phyloP scores from a whole-genome alignment of 2,888 invertebrate species.

The Cynaeus angustus region DNA sequence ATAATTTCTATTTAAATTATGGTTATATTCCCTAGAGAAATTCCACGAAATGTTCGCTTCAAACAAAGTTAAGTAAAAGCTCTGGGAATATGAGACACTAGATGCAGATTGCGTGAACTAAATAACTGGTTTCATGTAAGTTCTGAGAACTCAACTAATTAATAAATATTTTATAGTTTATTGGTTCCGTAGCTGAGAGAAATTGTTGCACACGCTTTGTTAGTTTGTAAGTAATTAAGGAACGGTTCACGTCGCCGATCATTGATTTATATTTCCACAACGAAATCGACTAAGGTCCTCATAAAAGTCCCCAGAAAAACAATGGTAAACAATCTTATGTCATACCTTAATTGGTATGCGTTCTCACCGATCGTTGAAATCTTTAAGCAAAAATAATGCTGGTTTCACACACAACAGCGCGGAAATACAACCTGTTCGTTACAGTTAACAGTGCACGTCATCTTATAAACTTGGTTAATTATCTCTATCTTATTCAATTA shows the following conservation, averaged over 20 bases:
- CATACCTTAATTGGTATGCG: conserved; percentile 50
- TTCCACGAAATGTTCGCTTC: conserved; percentile 24
- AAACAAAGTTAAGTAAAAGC: conserved; percentile 40
- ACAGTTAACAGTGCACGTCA: conserved; percentile 60
- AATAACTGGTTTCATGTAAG: conserved; percentile 29
- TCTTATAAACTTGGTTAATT: conserved; percentile 43
- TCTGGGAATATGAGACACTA: conserved; percentile 36
- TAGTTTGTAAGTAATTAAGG: not conserved
- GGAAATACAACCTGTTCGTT: conserved; percentile 59
- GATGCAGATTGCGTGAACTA: conserved; percentile 41
- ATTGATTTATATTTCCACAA: not conserved
- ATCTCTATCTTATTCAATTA: conserved; percentile 30
- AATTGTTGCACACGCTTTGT: conserved; percentile 13
- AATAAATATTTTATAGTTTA: conserved; percentile 41
- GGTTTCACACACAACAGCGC: conserved; percentile 61
- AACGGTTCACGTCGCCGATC: not conserved
- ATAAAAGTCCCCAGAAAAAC: conserved; percentile 7
- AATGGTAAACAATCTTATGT: conserved; percentile 37
- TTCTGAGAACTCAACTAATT: conserved; percentile 46
- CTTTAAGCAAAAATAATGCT: conserved; percentile 46
- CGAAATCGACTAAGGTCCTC: not conserved
- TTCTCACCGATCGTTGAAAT: conserved; percentile 56
- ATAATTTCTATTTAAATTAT: conserved; percentile 23
- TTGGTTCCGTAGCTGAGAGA: conserved; percentile 29
- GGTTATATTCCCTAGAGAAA: conserved; percentile 39